These are phyloP conservation scores for Elmis aenea DNA, from an alignment of 2,888 invertebrate genomes.

Conservation along the genomic window DNA sequence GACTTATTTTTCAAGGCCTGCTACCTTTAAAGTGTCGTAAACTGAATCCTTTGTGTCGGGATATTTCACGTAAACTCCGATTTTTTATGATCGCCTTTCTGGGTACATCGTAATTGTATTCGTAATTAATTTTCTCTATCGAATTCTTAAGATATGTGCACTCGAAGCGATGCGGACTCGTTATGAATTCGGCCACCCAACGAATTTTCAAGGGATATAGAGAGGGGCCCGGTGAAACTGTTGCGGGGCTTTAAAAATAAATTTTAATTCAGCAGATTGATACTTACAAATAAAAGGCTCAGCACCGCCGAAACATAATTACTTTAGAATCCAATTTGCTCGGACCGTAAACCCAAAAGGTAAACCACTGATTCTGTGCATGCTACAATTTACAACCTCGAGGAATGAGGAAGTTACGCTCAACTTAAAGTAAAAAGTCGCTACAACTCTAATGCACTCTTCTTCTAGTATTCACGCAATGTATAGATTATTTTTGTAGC, in stretches of 20 bases:
- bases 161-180: too few relatives aligned
- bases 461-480: too few relatives aligned
- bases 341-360: conserved; percentile 12
- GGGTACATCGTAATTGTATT: too few relatives aligned
- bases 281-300: conserved; percentile 14
- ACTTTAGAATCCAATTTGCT: conserved; percentile 13
- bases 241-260: conserved; percentile 15
- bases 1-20: too few relatives aligned
- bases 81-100: too few relatives aligned
- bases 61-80: too few relatives aligned
- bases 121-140: too few relatives aligned
- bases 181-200: conserved; percentile 12
- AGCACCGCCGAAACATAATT: conserved; percentile 17
- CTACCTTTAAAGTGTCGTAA: too few relatives aligned
- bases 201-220: conserved; percentile 7
- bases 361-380: conserved; percentile 11
- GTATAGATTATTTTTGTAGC: too few relatives aligned
- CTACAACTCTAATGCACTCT: too few relatives aligned
- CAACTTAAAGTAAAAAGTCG: conserved; percentile 4
- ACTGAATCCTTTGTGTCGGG: too few relatives aligned
- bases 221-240: conserved; percentile 9
- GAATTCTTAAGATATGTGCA: too few relatives aligned
- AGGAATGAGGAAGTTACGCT: conserved; percentile 16
- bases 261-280: conserved; percentile 18
- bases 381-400: conserved; percentile 16